Evolutionary conservation across 2,888 invertebrate genomes (phyloP).

Genomic region (Rotaria magnacalcarata): DNA sequence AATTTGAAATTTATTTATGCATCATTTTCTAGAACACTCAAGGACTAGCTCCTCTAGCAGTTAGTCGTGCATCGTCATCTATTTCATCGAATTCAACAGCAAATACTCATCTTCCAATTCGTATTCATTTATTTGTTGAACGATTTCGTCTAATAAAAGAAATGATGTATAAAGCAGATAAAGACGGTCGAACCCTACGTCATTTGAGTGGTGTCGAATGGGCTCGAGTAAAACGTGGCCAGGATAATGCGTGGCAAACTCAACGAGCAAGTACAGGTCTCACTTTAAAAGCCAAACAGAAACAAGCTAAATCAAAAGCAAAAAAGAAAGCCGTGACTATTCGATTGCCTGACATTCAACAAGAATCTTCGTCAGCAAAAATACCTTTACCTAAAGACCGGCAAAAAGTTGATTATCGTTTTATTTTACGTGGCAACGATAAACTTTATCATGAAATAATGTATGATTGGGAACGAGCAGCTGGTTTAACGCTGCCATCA

Average conservation of each 20-base stretch:
- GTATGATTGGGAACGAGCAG: background rate
- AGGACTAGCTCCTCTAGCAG: no score
- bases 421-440: background rate
- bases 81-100: background rate
- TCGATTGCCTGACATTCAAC: background rate
- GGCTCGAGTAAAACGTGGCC: background rate
- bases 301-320: background rate
- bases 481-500: background rate
- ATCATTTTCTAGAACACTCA: no score
- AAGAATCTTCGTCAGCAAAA: background rate
- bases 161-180: slow-evolving; percentile 28
- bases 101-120: background rate
- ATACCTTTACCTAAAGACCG: background rate
- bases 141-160: slow-evolving; percentile 19
- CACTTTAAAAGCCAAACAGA: background rate
- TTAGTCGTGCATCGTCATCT: background rate
- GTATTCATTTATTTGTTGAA: slow-evolving; percentile 18
- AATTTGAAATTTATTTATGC: no score
- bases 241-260: background rate
- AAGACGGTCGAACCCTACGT: slow-evolving; percentile 30
- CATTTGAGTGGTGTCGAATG: slow-evolving; percentile 33
- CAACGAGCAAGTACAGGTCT: slow-evolving; percentile 6
- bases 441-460: background rate
- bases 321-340: background rate
- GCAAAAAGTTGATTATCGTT: slow-evolving; percentile 12